These are phyloP conservation scores for Cassiopea xamachana DNA, from an alignment of 30 jellyfish, hydroid and myxozoan genomes.

Conservation along the genomic window DNA sequence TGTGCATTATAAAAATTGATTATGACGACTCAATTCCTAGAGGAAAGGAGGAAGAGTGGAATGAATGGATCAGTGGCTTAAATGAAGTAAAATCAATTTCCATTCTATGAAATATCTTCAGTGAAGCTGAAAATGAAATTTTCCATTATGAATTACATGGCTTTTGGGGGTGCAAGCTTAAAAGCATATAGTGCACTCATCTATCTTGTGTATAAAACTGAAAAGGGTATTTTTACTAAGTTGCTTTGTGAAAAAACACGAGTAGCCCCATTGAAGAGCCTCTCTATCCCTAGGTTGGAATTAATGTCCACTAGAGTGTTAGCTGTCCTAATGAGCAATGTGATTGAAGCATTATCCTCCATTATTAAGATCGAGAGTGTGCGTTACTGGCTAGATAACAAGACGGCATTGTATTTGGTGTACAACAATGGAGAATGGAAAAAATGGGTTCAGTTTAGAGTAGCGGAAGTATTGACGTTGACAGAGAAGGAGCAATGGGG, in stretches of 20 bases:
- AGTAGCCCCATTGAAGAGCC: slow-evolving; percentile 42
- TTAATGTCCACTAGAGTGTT: slow-evolving; percentile 29
- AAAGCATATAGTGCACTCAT: slow-evolving; percentile 62
- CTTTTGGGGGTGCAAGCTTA: slow-evolving; percentile 63
- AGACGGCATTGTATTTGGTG: slow-evolving; percentile 37
- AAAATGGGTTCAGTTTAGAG: slow-evolving; percentile 43
- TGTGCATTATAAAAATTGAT: slow-evolving; percentile 8
- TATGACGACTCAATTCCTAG: slow-evolving; percentile 60
- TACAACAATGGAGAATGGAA: slow-evolving; percentile 37
- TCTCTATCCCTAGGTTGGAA: slow-evolving; percentile 28
- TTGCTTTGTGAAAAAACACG: slow-evolving; percentile 55
- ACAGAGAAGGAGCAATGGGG: slow-evolving; percentile 20
- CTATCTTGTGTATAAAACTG: slow-evolving; percentile 28
- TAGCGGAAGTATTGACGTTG: slow-evolving; percentile 18
- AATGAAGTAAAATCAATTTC: slow-evolving; percentile 3
- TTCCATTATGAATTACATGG: slow-evolving; percentile 53
- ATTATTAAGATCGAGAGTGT: not conserved
- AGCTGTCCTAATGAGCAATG: slow-evolving; percentile 10
- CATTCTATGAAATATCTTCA: slow-evolving; percentile 27
- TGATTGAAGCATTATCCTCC: slow-evolving; percentile 3
- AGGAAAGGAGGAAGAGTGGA: slow-evolving; percentile 31
- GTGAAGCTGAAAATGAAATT: slow-evolving; percentile 36
- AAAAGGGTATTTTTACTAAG: slow-evolving; percentile 12
- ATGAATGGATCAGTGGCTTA: slow-evolving; percentile 32
- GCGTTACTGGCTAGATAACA: slow-evolving; percentile 2